phyloP scores from a whole-genome alignment of 2,888 invertebrate genomes.

The Argyra leucocephala region DNA sequence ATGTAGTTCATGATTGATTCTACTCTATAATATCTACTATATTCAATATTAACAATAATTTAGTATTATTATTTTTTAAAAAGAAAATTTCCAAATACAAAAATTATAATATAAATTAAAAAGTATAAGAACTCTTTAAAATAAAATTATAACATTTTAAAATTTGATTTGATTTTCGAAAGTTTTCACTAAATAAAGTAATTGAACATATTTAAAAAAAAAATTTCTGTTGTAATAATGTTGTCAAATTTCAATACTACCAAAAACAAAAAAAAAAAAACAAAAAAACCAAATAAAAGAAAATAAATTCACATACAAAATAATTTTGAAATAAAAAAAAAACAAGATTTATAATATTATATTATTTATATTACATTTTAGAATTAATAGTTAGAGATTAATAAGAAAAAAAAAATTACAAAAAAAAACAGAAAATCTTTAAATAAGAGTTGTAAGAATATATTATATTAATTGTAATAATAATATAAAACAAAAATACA shows the following conservation, averaged over 20 bases:
- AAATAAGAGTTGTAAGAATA: neutral
- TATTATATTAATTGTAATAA: constrained; percentile 1
- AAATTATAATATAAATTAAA: no score
- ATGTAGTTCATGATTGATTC: no score
- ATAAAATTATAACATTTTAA: no score
- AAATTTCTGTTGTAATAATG: neutral
- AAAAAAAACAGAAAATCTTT: neutral
- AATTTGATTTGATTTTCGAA: no score
- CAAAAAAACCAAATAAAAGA: neutral
- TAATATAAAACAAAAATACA: neutral
- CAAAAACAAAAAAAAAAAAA: neutral
- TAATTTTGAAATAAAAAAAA: neutral
- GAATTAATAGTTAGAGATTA: neutral
- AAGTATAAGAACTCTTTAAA: neutral
- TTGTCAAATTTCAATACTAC: neutral
- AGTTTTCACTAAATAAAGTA: no score
- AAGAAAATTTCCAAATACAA: no score
- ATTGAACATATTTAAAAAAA: no score
- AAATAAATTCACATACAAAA: neutral
- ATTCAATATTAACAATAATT: no score
- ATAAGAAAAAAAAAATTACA: neutral
- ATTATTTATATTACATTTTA: constrained; percentile 4
- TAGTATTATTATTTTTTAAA: no score
- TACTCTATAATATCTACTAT: no score
- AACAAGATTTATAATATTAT: neutral